These are phyloP conservation scores for Coregonus sp. DNA, from an alignment of 2,797 vertebrate species.

Conservation along the genomic window DNA sequence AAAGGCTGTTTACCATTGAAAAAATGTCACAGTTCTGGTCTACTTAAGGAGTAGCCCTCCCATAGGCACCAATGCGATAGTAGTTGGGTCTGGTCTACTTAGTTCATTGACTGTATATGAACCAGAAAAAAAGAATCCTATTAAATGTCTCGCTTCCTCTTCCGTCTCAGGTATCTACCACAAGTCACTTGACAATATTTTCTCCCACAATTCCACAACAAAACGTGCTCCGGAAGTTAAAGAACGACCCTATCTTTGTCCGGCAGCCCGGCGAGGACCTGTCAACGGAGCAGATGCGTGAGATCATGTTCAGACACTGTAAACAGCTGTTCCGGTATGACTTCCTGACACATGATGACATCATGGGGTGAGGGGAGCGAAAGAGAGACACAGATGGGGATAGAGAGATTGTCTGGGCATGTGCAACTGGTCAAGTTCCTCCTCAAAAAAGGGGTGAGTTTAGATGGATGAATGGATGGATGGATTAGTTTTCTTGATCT, in stretches of 20 bases:
- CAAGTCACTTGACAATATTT: background rate
- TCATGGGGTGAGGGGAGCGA: slow-evolving; percentile 10
- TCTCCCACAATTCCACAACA: slow-evolving; percentile 64
- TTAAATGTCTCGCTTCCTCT: too few species aligned
- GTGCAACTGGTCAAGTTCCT: too few species aligned
- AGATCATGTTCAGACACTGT: slow-evolving; percentile 83
- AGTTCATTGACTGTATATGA: too few species aligned
- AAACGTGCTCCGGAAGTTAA: slow-evolving; percentile 79
- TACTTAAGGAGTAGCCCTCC: too few species aligned
- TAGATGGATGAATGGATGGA: background rate
- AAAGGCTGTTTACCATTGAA: too few species aligned
- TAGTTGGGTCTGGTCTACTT: too few species aligned
- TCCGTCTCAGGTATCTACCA: background rate
- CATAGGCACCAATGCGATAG: too few species aligned
- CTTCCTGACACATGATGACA: slow-evolving; percentile 71
- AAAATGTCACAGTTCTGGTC: too few species aligned
- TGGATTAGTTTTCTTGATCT: background rate
- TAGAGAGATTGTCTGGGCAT: too few species aligned
- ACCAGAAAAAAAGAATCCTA: too few species aligned
- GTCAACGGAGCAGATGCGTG: slow-evolving; percentile 79
- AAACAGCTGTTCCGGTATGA: slow-evolving; percentile 82
- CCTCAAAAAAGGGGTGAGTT: too few species aligned
- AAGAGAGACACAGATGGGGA: too few species aligned
- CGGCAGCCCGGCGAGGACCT: slow-evolving; percentile 77
- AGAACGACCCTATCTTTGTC: slow-evolving; percentile 87